Conservation (phyloP, 2,888 invertebrate genomes). For the Drosophila kuntzei region DNA sequence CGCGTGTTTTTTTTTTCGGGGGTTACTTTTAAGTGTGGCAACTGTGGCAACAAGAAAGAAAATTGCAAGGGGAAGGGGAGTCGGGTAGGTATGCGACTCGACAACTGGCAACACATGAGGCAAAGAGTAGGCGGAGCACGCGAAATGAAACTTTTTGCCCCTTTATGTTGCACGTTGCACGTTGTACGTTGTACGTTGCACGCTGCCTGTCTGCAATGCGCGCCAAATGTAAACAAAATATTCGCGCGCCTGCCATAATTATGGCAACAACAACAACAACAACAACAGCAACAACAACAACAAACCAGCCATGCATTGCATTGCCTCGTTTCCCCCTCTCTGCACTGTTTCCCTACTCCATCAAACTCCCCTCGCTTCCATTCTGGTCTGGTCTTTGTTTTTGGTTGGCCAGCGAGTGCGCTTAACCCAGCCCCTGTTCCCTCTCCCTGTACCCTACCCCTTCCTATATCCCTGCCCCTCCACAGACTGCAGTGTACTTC, state of each 20-base stretch:
- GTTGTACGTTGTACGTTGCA: constrained; percentile 20
- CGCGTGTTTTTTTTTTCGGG: constrained; percentile 48
- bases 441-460: neutral
- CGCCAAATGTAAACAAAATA: constrained; percentile 81
- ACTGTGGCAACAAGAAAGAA: constrained; percentile 54
- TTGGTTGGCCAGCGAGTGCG: constrained; percentile 73
- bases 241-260: constrained; percentile 82
- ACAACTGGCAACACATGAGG: constrained; percentile 50
- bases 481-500: constrained; percentile 65
- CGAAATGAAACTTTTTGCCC: constrained; percentile 67
- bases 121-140: constrained; percentile 79
- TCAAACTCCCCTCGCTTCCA: no score
- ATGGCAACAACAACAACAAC: constrained; percentile 65
- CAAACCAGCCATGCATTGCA: constrained; percentile 65
- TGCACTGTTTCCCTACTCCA: neutral
- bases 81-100: neutral
- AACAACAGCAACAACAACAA: constrained; percentile 50
- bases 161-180: constrained; percentile 26
- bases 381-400: no score
- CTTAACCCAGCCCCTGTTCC: constrained; percentile 55
- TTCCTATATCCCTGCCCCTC: neutral
- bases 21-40: constrained; percentile 58
- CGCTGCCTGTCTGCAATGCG: constrained; percentile 72
- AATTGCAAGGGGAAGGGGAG: constrained; percentile 46
- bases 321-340: constrained; percentile 35